Conservation (phyloP, 2,797 vertebrate species). For the Galago senegalensis region DNA sequence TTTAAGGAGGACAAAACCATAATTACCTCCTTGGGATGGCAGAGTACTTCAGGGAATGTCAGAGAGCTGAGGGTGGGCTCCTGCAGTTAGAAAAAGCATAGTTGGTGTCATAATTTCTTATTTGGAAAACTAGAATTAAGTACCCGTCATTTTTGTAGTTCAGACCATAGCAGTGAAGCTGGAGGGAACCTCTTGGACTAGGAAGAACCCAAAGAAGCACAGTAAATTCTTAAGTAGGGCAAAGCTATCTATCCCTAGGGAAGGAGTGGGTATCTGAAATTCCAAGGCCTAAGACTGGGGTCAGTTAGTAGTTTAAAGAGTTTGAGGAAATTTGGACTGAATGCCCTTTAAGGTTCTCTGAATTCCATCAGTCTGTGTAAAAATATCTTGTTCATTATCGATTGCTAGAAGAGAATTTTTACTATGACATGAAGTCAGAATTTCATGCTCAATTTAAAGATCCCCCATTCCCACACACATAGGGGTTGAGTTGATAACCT, state of each 20-base stretch:
- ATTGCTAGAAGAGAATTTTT: slow-evolving; percentile 50
- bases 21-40: slow-evolving; percentile 42
- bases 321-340: not conserved
- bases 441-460: not conserved
- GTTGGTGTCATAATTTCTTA: not conserved
- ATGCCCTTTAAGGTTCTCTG: not conserved
- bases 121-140: slow-evolving; percentile 59
- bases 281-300: not conserved
- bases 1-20: slow-evolving; percentile 21
- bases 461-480: fast-evolving
- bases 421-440: not conserved
- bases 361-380: not conserved
- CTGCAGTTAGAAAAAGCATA: slow-evolving; percentile 7
- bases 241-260: not conserved
- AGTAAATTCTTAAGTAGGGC: slow-evolving; percentile 1
- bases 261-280: not conserved
- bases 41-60: slow-evolving; percentile 14
- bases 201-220: not conserved
- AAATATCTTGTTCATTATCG: slow-evolving; percentile 15
- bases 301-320: not conserved
- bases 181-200: not conserved
- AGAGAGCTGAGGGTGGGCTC: not conserved
- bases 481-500: not conserved
- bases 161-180: not conserved
- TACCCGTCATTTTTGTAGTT: not conserved